A percentile compares a stretch with the other conserved stretches of the same genome.
Conservation (phyloP, 2,888 invertebrate genomes). For the Conistra vaccinii region DNA sequence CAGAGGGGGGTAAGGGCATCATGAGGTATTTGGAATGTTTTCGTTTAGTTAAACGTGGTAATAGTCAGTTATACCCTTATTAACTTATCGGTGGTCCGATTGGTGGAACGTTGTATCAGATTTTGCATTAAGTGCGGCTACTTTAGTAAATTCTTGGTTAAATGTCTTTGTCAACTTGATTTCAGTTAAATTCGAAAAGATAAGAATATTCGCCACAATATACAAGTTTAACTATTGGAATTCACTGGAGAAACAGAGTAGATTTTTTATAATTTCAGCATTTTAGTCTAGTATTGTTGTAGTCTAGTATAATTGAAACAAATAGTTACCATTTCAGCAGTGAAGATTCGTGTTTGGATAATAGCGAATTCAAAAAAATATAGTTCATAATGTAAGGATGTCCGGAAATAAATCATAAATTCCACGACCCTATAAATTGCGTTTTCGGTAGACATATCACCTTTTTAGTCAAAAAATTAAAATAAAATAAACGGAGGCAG, state of each 20-base stretch:
- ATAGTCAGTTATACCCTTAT: constrained; percentile 16
- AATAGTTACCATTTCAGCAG: no score
- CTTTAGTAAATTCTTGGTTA: constrained; percentile 24
- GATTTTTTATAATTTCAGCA: not conserved
- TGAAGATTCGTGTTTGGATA: no score
- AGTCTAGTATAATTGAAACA: no score
- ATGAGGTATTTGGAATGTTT: constrained; percentile 24
- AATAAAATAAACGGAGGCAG: constrained; percentile 24
- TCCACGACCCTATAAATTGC: not conserved
- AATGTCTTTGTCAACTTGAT: constrained; percentile 34
- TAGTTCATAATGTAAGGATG: not conserved
- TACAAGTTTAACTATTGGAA: constrained; percentile 14
- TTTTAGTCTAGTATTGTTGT: not conserved
- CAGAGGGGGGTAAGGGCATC: constrained; percentile 20
- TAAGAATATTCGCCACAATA: constrained; percentile 8
- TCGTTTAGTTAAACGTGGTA: constrained; percentile 1
- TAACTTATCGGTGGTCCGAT: constrained; percentile 30
- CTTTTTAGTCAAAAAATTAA: constrained; percentile 24
- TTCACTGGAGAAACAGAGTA: not conserved
- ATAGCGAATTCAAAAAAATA: not conserved
- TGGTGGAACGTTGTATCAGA: constrained; percentile 25
- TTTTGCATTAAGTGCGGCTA: constrained; percentile 20
- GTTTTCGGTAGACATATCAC: not conserved
- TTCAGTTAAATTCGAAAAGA: constrained; percentile 21
- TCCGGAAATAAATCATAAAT: constrained; percentile 3